Evolutionary conservation across 2,888 invertebrate genomes (phyloP).

Genomic region (Acrobasis suavella): DNA sequence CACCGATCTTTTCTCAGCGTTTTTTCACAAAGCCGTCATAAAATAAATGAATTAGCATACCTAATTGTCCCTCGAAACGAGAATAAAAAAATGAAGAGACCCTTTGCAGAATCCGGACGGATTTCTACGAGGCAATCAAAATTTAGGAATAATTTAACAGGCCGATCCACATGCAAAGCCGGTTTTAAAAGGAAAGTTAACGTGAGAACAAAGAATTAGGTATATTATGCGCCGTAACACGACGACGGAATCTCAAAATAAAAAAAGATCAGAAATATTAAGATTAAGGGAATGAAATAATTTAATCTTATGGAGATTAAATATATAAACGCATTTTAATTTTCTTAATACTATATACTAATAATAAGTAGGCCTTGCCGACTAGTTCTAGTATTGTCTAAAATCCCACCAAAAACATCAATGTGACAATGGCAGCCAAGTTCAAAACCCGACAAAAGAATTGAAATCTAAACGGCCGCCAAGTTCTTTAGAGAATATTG

Average conservation of each 20-base stretch:
- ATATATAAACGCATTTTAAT: too few relatives aligned
- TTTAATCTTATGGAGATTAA: too few relatives aligned
- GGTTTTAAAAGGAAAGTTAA: conserved; percentile 55
- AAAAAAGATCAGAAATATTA: conserved; percentile 51
- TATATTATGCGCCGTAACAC: conserved; percentile 41
- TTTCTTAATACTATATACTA: too few relatives aligned
- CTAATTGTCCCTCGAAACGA: conserved; percentile 72
- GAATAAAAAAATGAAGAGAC: conserved; percentile 67
- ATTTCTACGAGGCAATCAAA: conserved; percentile 74
- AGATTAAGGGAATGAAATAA: too few relatives aligned
- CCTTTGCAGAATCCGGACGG: conserved; percentile 57
- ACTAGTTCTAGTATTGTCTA: too few relatives aligned
- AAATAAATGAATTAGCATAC: conserved; percentile 77
- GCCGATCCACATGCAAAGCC: conserved; percentile 65
- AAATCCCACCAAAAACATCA: too few relatives aligned
- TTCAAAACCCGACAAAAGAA: too few relatives aligned
- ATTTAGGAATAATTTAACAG: conserved; percentile 69
- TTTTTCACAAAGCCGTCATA: conserved; percentile 66
- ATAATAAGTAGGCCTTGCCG: too few relatives aligned
- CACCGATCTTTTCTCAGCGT: conserved; percentile 58
- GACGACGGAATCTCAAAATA: conserved; percentile 48
- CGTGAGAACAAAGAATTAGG: conserved; percentile 59
- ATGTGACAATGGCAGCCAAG: too few relatives aligned
- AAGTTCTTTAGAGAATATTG: too few relatives aligned
- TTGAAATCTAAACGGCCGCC: too few relatives aligned